A percentile compares a stretch with the other conserved stretches of the same genome.
These are phyloP conservation scores for Drosophila miranda DNA, from an alignment of 1,140 invertebrate genomes.

Conservation along the genomic window DNA sequence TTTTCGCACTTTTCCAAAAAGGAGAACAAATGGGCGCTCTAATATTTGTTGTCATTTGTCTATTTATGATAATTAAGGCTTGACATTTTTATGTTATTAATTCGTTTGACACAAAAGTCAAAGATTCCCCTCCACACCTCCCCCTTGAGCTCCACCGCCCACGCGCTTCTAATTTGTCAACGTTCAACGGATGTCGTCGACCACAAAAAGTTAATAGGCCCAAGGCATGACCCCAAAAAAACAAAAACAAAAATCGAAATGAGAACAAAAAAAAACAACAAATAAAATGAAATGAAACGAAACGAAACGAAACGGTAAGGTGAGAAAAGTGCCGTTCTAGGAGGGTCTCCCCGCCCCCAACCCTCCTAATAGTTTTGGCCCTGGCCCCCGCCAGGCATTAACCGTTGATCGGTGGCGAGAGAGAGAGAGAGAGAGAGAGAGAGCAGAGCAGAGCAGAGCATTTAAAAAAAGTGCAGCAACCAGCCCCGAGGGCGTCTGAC, in stretches of 20 bases:
- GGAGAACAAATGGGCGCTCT: constrained; percentile 64
- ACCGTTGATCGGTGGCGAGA: constrained; percentile 51
- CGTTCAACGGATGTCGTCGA: constrained; percentile 66
- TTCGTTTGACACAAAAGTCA: constrained; percentile 64
- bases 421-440: background rate
- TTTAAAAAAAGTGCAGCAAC: constrained; percentile 61
- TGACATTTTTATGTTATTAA: constrained; percentile 80
- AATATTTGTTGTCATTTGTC: constrained; percentile 78
- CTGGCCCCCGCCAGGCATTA: constrained; percentile 52
- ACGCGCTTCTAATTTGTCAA: constrained; percentile 72
- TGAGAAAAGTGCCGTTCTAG: constrained; percentile 62
- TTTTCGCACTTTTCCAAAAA: constrained; percentile 35
- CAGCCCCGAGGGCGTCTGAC: constrained; percentile 35
- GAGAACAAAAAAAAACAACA: constrained; percentile 24
- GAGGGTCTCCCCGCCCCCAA: background rate
- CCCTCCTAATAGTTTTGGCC: constrained; percentile 21
- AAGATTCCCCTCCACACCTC: constrained; percentile 1
- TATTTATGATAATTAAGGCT: constrained; percentile 78
- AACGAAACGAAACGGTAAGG: constrained; percentile 49
- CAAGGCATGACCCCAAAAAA: constrained; percentile 25
- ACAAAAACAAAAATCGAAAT: constrained; percentile 19
- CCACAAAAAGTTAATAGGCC: constrained; percentile 77
- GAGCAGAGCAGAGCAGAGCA: constrained; percentile 23
- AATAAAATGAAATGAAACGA: constrained; percentile 35
- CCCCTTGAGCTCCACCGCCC: constrained; percentile 30